Evolutionary conservation across 2,888 invertebrate genomes (phyloP), one percentile per base, ranked within the genome.

Genomic region (Volucella inflata): DNA sequence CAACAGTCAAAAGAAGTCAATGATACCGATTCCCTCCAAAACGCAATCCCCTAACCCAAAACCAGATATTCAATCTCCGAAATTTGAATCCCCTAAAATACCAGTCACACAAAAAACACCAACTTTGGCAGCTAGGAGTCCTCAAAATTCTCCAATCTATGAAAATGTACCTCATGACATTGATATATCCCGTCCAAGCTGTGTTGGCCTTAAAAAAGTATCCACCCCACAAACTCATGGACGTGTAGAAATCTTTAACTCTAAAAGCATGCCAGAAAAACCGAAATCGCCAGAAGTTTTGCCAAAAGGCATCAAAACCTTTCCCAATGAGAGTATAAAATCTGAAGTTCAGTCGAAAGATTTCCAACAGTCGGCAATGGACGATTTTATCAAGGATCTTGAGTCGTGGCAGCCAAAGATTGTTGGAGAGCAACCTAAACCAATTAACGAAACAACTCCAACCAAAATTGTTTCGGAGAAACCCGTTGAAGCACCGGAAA

Each of bases 171-270:
- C 70, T 1, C 50, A 9, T 30, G 64, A 74, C 11, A 16, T 65
- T 2, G 46, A 70, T 38, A 53, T 60, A 44, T 16, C 76, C 4
- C 40, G 44, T 9, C 60, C 36, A 4, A 75, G 30, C 14, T 38
- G 9, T 12, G 53, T 11, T 9, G 70, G 70, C 50, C 42, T 65
- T 1, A 79, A 68, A 65, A 75, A 44, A 16, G 14, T 65, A 0
- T 36, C 60, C 16, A 40, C 64, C 10, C 17, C 74, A 9, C 57
- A 59, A 14, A 91, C 90, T 40, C 90, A 90, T 72, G 91, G 91
- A 8, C 89, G 91, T 9, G 90, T 91, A 2, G 91, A 91, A 78
- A 91, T 91, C 36, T 91, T 91, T 57, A 91, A 91, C 62, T 91
- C 91, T 1, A 90, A 90, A n/a, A 89, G 89, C 55, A 87, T 90